Evolutionary conservation across 2,888 invertebrate species (phyloP).

Genomic region (Drosophila mettleri): DNA sequence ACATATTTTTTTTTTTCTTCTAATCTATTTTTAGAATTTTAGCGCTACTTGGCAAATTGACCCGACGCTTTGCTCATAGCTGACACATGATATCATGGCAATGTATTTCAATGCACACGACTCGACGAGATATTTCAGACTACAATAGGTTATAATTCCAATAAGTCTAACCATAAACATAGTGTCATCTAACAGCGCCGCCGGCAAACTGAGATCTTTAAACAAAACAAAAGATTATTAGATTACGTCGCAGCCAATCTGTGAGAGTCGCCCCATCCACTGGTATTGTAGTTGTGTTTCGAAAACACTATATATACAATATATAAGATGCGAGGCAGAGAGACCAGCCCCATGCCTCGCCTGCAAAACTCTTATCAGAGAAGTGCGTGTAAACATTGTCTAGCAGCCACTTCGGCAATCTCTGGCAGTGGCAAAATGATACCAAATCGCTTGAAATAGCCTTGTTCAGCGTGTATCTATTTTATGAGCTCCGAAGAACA

Average conservation of each 20-base stretch:
- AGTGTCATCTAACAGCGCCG: constrained; percentile 16
- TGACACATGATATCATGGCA: constrained; percentile 49
- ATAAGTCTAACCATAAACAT: constrained; percentile 35
- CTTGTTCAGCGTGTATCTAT: constrained; percentile 48
- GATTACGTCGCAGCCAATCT: constrained; percentile 23
- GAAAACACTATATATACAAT: constrained; percentile 5
- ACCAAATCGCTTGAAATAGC: constrained; percentile 69
- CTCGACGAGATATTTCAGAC: constrained; percentile 9
- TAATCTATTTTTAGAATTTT: constrained; percentile 41
- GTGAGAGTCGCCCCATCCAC: neutral
- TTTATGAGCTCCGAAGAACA: constrained; percentile 17
- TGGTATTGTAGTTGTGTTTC: constrained; percentile 26
- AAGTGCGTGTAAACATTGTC: constrained; percentile 52
- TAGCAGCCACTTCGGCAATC: constrained; percentile 31
- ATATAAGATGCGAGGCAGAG: neutral
- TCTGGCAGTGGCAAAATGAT: constrained; percentile 49
- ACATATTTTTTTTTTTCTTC: constrained; percentile 2
- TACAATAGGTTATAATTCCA: constrained; percentile 31
- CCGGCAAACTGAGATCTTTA: constrained; percentile 39
- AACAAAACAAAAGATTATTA: constrained; percentile 28
- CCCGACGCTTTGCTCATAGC: constrained; percentile 28
- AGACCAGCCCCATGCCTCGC: neutral
- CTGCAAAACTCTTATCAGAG: constrained; percentile 49
- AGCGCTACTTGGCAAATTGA: constrained; percentile 33
- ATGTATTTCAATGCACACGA: constrained; percentile 6